Percentiles rank a stretch among this genome's conserved stretches.
phyloP scores from a whole-genome alignment of 2,797 vertebrate species.

The Anabacerthia variegaticeps region DNA sequence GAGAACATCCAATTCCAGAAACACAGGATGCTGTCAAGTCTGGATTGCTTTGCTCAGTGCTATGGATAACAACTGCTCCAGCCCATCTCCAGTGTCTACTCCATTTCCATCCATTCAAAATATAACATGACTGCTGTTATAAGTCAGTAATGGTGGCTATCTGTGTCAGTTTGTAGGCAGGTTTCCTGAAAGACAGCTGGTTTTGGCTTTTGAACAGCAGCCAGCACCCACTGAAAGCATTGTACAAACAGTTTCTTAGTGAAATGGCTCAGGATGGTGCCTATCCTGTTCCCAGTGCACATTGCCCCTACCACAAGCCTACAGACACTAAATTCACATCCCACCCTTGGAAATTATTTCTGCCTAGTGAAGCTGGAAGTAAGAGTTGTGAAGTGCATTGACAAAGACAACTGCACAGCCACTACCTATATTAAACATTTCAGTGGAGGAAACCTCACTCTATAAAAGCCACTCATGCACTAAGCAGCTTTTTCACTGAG shows the following conservation, averaged over 20 bases:
- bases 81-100: neutral
- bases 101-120: neutral
- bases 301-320: fast-evolving
- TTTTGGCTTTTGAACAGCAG: neutral
- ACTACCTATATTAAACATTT: neutral
- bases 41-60: neutral
- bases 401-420: neutral
- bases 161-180: neutral
- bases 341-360: neutral
- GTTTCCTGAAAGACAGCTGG: neutral
- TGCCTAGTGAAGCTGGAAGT: neutral
- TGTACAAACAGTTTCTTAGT: neutral
- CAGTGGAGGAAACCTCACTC: neutral
- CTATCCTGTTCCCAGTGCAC: neutral
- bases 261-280: neutral
- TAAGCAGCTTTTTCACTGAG: neutral
- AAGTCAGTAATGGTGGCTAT: neutral
- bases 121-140: neutral
- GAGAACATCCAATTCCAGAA: neutral
- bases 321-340: neutral
- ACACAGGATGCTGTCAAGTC: neutral
- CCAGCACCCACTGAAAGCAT: neutral
- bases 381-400: neutral
- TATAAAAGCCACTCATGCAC: neutral
- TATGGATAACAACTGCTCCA: neutral